Percentiles rank a stretch among this genome's conserved stretches.
phyloP scores from a whole-genome alignment of 2,113 vertebrate genomes.

The Isichthys henryi region DNA sequence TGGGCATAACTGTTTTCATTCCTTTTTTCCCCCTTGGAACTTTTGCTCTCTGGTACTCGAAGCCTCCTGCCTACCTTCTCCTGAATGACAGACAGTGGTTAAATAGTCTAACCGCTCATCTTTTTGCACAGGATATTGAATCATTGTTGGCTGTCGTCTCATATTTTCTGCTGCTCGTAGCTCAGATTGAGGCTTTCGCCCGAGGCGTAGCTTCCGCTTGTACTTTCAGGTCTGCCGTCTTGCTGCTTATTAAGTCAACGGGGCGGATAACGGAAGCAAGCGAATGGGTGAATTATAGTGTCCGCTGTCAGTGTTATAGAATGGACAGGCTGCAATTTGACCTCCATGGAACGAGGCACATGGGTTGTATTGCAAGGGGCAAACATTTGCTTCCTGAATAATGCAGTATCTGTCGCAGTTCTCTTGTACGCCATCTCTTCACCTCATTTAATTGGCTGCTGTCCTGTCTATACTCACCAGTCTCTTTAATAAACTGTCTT shows the following conservation, averaged over 20 bases:
- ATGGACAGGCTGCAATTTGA: not conserved
- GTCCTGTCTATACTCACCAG: not conserved
- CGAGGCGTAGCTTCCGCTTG: not conserved
- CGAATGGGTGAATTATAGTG: not conserved
- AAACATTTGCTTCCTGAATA: not conserved
- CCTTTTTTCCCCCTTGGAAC: not conserved
- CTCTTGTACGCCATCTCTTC: not conserved
- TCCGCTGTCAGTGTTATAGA: not conserved
- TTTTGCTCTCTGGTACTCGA: not conserved
- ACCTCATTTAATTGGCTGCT: not conserved
- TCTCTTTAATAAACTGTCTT: slow-evolving; percentile 5
- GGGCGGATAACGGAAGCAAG: not conserved
- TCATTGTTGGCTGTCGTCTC: not conserved
- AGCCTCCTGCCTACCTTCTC: not conserved
- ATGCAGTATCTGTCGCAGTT: not conserved
- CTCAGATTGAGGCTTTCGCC: not conserved
- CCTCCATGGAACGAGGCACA: not conserved
- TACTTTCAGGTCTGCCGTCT: not conserved
- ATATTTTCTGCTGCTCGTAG: not conserved
- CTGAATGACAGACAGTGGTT: not conserved
- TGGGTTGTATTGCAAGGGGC: not conserved
- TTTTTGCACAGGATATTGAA: not conserved
- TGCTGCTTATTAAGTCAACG: not conserved
- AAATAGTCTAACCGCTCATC: not conserved
- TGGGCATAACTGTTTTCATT: not conserved